phyloP scores from a whole-genome alignment of 2,113 vertebrate genomes.

The Sisor rabdophorus region DNA sequence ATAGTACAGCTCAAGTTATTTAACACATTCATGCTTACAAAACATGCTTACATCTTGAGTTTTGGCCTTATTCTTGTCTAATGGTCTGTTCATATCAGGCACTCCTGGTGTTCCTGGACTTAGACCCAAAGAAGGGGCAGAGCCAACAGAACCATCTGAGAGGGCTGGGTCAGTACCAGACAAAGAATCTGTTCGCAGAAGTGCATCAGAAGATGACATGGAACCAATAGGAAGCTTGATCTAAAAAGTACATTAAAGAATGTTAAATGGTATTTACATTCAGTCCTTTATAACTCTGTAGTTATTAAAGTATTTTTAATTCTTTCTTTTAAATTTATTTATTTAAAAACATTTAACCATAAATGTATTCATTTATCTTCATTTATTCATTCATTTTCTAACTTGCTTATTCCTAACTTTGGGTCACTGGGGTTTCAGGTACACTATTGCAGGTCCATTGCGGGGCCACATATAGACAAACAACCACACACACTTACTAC shows the following conservation, averaged over 20 bases:
- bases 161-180: constrained; percentile 73
- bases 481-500: no score
- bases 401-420: no score
- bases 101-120: constrained; percentile 72
- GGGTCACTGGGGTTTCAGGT: no score
- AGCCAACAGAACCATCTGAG: constrained; percentile 73
- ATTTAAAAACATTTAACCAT: no score
- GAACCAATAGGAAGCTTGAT: constrained; percentile 71
- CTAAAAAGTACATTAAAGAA: constrained; percentile 44
- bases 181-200: constrained; percentile 72
- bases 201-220: constrained; percentile 68
- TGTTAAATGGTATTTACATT: not conserved
- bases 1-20: not conserved
- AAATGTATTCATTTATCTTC: no score
- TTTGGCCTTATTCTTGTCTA: constrained; percentile 84
- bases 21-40: not conserved
- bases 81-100: constrained; percentile 73
- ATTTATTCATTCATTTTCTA: no score
- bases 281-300: not conserved
- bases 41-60: constrained; percentile 70
- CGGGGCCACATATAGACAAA: no score
- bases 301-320: no score
- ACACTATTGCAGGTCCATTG: no score
- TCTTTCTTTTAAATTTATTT: no score
- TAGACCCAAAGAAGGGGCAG: constrained; percentile 72